phyloP scores from a whole-genome alignment of 2,113 vertebrate genomes.

The Climacteris rufus region DNA sequence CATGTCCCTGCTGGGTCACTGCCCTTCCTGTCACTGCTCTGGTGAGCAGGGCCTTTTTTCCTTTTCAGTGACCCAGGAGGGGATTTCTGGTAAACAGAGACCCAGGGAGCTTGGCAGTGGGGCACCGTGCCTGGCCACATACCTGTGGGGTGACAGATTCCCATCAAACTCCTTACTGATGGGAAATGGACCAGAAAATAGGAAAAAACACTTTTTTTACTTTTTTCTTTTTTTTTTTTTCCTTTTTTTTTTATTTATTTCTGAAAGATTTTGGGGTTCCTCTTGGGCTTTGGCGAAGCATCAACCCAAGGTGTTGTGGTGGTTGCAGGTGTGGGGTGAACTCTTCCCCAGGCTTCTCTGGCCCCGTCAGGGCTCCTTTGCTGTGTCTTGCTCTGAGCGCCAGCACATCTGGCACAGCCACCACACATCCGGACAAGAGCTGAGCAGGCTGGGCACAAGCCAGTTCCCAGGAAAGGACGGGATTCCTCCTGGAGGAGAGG shows the following conservation, averaged over 20 bases:
- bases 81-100: background rate
- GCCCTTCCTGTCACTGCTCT: background rate
- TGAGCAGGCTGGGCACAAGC: background rate
- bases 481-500: background rate
- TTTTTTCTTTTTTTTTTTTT: too few species aligned
- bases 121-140: fast-evolving
- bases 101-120: fast-evolving
- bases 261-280: background rate
- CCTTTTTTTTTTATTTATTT: too few species aligned
- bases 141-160: fast-evolving
- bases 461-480: background rate
- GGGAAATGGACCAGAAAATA: background rate
- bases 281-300: background rate
- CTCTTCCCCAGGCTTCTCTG: background rate
- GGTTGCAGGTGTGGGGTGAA: background rate
- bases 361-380: background rate
- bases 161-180: background rate
- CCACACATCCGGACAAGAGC: background rate
- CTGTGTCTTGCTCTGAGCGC: background rate
- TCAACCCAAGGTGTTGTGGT: background rate
- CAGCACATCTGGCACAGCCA: background rate
- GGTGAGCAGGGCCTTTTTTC: background rate
- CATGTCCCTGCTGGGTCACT: background rate
- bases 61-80: background rate
- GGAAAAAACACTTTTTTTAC: fast-evolving